Base-by-base conservation (phyloP, 1,140 invertebrate species). In the Drosophila burlai region DNA sequence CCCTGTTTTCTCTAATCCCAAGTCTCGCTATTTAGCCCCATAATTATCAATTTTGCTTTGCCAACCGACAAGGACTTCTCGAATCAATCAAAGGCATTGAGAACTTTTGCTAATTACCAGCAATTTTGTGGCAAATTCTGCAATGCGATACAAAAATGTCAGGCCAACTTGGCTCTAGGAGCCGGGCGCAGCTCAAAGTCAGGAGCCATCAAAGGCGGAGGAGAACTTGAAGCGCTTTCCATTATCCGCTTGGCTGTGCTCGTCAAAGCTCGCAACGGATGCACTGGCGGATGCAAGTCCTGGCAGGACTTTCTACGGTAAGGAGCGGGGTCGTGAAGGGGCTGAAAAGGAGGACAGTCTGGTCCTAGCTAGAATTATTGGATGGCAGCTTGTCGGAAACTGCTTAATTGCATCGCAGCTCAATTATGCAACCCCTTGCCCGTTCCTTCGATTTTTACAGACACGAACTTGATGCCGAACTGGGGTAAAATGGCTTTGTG, bases 321-420 rank as follows among this genome's bases (percentile, higher is more conserved):
- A 4, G 24, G 7, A 24, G 11, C 29, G 31, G 49, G n/a, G 13
- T 31, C 3, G 5, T n/a, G n/a, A n/a, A n/a, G n/a, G n/a, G 21
- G 16, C 4, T 9, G 1, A 3, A 10, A n/a, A 8, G 16, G 52
- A 65, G 55, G 42, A 24, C 58, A 62, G 58, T 26, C 63, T 54
- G 36, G 52, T 87, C 66, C 46, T 36, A 67, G n/a, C 49, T 34
- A 40, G 76, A 77, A 78, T 66, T 85, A 78, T 84, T 83, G 59
- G 83, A 84, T 82, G 67, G 74, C 68, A 79, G 52, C 66, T 66
- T 80, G 85, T 73, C 58, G 60, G 52, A 87, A 90, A 82, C 84
- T 83, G 79, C 80, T 76, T 90, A 90, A 90, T 90, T 90, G 81
- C 85, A 85, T 73, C 78, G 76, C 81, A 84, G 43, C 73, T 68